These are phyloP conservation scores for Caenorhabditis brenneri DNA, from an alignment of 1,140 invertebrate species.

Conservation along the genomic window DNA sequence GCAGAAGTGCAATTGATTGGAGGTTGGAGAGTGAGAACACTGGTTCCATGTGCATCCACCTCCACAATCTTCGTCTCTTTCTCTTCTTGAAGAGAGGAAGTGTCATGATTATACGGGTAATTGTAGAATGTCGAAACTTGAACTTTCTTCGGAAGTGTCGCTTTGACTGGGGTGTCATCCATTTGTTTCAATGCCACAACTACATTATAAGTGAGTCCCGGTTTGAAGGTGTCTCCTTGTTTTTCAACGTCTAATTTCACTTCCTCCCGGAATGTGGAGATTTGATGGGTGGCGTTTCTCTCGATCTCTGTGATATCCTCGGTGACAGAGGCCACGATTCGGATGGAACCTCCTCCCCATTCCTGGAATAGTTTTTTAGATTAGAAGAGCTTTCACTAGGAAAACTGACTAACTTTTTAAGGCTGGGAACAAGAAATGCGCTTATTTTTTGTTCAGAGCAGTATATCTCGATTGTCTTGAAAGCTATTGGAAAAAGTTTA, in stretches of 20 bases:
- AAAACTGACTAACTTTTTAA: too few relatives aligned
- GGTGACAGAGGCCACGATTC: slow-evolving; percentile 75
- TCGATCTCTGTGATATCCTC: slow-evolving; percentile 77
- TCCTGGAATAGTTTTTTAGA: slow-evolving; percentile 69
- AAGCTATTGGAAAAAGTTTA: too few relatives aligned
- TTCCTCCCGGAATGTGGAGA: slow-evolving; percentile 77
- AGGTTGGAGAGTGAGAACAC: slow-evolving; percentile 66
- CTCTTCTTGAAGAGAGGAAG: slow-evolving; percentile 60
- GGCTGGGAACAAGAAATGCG: too few relatives aligned
- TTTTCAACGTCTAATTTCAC: slow-evolving; percentile 84
- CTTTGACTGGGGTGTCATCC: slow-evolving; percentile 69
- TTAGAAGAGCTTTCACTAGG: neutral
- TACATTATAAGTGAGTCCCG: slow-evolving; percentile 82
- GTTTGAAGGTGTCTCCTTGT: slow-evolving; percentile 84
- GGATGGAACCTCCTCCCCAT: slow-evolving; percentile 73
- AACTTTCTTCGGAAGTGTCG: slow-evolving; percentile 65
- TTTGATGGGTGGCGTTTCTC: slow-evolving; percentile 75
- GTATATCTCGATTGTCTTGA: too few relatives aligned
- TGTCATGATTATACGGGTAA: slow-evolving; percentile 62
- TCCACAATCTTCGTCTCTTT: slow-evolving; percentile 67
- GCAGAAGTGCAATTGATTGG: slow-evolving; percentile 69
- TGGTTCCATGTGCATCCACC: slow-evolving; percentile 68
- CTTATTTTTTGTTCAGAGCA: too few relatives aligned
- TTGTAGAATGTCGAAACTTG: slow-evolving; percentile 69
- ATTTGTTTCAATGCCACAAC: slow-evolving; percentile 76